Evolutionary conservation across 2,113 vertebrate genomes (phyloP), one percentile per base, ranked within the genome.

Genomic region (Lophotis ruficrista): DNA sequence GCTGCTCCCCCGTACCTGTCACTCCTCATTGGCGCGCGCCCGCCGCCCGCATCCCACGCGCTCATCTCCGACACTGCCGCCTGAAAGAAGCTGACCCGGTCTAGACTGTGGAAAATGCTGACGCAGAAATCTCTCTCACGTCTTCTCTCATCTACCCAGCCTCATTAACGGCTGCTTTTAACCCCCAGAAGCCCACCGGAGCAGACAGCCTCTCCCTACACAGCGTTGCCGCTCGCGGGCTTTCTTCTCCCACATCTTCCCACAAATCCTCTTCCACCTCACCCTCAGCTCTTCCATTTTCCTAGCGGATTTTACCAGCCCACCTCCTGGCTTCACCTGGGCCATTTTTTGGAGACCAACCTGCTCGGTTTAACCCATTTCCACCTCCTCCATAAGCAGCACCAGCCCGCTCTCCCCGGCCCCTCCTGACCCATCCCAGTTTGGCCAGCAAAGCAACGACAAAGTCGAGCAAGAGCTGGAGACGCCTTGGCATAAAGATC

Each of bases 1-100:
- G 4, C 45, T 20, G 47, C 35, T 65, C n/a, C 45, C 28, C 50
- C 0, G 4, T 17, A 23, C 50, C 70, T 37, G 61, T 58, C 91
- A 35, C 57, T n/a, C 45, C 73, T n/a, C 82, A 81, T 65, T 0
- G 9, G 11, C 0, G 2, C 0, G 8, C 1, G 4, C 54, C 64
- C 6, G 0, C 88, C 3, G 8, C 66, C 71, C 25, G 1, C 0
- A 0, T 64, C 78, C 61, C 8, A 1, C 7, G 0, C 0, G 0
- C 66, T 75, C 80, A 12, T 5, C 48, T 51, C 68, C 4, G 2
- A 20, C 62, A 31, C 10, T 0, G 1, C 35, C 0, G 0, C 35
- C 2, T 18, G 23, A 17, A 14, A 50, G 56, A 47, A 50, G 84
- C 64, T 37, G 70, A 78, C 30, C 66, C 54, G 66, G 48, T 38